A percentile compares a stretch with the other conserved stretches of the same genome.
phyloP scores from a whole-genome alignment of 1,140 invertebrate genomes.

The Asbolus verrucosus region DNA sequence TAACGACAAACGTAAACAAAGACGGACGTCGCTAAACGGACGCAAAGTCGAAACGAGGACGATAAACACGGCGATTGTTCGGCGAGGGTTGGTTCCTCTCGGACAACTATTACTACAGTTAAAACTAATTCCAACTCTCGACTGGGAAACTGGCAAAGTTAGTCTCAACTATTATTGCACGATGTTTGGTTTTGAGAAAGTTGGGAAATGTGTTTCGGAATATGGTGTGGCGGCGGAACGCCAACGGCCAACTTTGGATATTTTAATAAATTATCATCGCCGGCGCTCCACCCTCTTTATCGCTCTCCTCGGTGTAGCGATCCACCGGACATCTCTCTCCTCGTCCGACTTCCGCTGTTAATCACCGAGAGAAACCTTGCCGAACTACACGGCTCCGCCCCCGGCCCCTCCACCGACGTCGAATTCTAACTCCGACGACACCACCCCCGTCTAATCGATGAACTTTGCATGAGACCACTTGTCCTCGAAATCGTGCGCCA shows the following conservation, averaged over 20 bases:
- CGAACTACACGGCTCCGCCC: conserved; percentile 11
- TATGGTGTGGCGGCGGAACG: conserved; percentile 44
- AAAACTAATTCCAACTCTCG: conserved; percentile 57
- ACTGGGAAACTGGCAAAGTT: conserved; percentile 44
- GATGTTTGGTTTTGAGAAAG: conserved; percentile 57
- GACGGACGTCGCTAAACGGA: background rate
- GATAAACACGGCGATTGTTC: conserved; percentile 51
- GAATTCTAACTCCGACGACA: conserved; percentile 3
- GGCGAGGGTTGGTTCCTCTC: conserved; percentile 49
- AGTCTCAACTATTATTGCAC: conserved; percentile 58
- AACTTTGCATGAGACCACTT: conserved; percentile 44
- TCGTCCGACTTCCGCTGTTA: conserved; percentile 36
- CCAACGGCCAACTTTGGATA: conserved; percentile 47
- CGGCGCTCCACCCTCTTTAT: conserved; percentile 9
- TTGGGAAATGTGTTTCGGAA: conserved; percentile 56
- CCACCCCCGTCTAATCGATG: conserved; percentile 43
- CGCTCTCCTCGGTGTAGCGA: background rate
- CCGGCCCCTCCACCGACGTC: conserved; percentile 3
- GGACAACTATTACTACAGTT: conserved; percentile 54
- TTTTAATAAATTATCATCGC: conserved; percentile 56
- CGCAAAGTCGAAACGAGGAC: conserved; percentile 27
- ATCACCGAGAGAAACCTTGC: conserved; percentile 31
- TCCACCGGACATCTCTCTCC: conserved; percentile 31
- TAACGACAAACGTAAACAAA: background rate
- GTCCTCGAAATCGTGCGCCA: conserved; percentile 25